Percentiles rank a stretch among this genome's conserved stretches.
Evolutionary conservation across 2,113 vertebrate genomes (phyloP).

Genomic region (Poeciliopsis occidentalis): DNA sequence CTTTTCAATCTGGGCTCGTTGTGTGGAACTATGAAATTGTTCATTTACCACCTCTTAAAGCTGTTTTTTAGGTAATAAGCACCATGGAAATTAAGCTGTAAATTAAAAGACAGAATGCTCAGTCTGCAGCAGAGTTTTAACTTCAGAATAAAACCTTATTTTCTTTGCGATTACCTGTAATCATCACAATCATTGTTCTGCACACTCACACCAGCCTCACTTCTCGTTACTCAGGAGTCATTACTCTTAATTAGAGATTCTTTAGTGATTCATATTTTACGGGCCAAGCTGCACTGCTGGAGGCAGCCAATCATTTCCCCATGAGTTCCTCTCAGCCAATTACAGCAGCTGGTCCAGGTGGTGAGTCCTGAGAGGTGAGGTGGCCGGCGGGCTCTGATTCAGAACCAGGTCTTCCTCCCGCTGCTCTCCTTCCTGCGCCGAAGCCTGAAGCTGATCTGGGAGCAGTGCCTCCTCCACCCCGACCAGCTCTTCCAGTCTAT

Average conservation of each 20-base stretch:
- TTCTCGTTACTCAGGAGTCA: conserved; percentile 51
- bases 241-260: conserved; percentile 69
- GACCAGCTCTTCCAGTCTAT: conserved; percentile 78
- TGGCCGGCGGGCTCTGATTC: conserved; percentile 40
- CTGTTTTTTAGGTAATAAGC: neutral
- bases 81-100: neutral
- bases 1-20: neutral
- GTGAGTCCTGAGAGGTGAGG: conserved; percentile 11
- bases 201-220: conserved; percentile 25
- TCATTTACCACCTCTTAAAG: neutral
- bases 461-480: conserved; percentile 3
- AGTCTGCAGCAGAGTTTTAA: conserved; percentile 7
- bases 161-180: conserved; percentile 57
- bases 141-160: conserved; percentile 29
- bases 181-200: conserved; percentile 54
- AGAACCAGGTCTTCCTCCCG: conserved; percentile 30
- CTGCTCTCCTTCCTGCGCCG: neutral
- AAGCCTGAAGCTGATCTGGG: conserved; percentile 29
- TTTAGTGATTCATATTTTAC: conserved; percentile 69
- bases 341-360: conserved; percentile 68
- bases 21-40: neutral
- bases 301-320: conserved; percentile 53
- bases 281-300: conserved; percentile 38
- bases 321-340: conserved; percentile 66
- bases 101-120: conserved; percentile 5